Conservation (phyloP, 2,113 vertebrate species). For the Dicrurus megarhynchus region DNA sequence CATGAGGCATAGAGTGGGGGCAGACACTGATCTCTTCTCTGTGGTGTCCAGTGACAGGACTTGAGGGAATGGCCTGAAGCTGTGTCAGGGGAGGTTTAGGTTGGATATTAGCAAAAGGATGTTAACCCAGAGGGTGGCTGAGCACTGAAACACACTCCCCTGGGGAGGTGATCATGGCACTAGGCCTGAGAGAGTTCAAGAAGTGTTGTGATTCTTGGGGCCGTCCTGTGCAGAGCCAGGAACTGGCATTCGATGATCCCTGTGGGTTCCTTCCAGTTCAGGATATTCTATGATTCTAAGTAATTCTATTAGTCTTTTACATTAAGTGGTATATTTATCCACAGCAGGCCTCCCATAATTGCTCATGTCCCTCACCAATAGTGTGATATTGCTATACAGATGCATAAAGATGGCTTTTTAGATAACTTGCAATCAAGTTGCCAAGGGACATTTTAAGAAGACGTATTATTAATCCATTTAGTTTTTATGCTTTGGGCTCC, state of each 20-base stretch:
- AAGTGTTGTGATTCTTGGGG: background rate
- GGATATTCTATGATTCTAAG: background rate
- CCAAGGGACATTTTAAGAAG: background rate
- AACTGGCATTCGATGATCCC: rapidly evolving
- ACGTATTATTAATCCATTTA: background rate
- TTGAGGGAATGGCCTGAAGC: background rate
- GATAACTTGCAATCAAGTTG: background rate
- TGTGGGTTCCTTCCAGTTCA: background rate
- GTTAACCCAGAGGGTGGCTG: background rate
- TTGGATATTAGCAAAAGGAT: background rate
- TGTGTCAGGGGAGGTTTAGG: background rate
- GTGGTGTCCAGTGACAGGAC: background rate
- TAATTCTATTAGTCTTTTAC: background rate
- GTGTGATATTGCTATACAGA: background rate
- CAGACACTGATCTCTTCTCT: background rate
- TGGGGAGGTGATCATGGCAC: background rate
- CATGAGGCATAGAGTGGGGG: rapidly evolving
- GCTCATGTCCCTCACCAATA: background rate
- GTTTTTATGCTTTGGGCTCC: background rate
- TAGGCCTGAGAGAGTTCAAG: background rate
- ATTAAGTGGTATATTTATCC: background rate
- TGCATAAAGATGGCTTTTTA: background rate
- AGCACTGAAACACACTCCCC: background rate
- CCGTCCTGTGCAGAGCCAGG: background rate
- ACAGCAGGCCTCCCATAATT: background rate